phyloP scores from a whole-genome alignment of 2,888 invertebrate genomes.

The Tachina fera region DNA sequence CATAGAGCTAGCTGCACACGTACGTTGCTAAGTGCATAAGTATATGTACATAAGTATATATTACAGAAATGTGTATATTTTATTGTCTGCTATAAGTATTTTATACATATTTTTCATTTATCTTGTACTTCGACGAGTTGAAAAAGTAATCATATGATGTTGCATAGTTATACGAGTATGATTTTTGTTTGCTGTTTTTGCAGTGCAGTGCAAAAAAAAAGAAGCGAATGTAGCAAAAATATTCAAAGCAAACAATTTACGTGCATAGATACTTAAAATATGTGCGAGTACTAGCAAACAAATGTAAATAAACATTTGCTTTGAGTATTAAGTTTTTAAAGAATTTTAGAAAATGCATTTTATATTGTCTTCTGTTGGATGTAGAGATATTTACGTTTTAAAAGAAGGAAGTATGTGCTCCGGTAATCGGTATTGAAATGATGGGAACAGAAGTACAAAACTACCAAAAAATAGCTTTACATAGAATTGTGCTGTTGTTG shows the following conservation, averaged over 20 bases:
- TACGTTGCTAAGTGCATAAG: no score
- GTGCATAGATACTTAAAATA: background rate
- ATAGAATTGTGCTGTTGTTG: no score
- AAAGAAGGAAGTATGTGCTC: no score
- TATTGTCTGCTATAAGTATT: no score
- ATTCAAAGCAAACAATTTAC: background rate
- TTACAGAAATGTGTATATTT: no score
- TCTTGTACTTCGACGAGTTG: background rate
- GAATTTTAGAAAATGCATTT: no score
- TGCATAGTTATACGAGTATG: constrained; percentile 1
- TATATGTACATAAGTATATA: background rate
- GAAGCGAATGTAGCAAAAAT: background rate
- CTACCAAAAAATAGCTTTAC: no score
- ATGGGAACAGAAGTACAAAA: no score
- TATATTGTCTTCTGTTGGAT: no score
- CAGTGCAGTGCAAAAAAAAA: background rate
- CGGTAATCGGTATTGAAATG: no score
- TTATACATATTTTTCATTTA: background rate
- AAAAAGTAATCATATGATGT: constrained; percentile 16
- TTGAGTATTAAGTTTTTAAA: background rate
- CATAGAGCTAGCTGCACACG: no score
- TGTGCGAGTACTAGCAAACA: background rate
- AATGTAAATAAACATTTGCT: background rate
- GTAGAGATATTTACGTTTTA: no score
- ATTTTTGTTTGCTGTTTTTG: constrained; percentile 22